Percentiles rank a stretch among this genome's conserved stretches.
phyloP scores from a whole-genome alignment of 2,113 vertebrate genomes.

The Megaceryle torquata region DNA sequence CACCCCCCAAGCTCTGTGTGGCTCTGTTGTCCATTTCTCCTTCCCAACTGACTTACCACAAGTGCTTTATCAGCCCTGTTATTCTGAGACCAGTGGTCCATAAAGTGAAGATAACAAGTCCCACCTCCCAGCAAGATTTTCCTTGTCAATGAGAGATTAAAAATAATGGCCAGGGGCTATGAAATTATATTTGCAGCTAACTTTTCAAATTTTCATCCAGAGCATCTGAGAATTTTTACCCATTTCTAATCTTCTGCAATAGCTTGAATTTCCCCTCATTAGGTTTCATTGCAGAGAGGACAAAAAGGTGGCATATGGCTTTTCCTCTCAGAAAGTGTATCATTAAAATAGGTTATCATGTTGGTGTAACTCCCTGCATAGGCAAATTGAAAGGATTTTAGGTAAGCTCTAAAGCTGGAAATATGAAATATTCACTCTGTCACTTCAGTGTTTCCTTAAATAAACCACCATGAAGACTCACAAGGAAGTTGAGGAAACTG shows the following conservation, averaged over 20 bases:
- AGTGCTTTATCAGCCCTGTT: conserved; percentile 13
- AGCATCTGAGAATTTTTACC: conserved; percentile 40
- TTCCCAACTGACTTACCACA: conserved; percentile 29
- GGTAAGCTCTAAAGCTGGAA: not conserved
- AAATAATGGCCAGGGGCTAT: conserved; percentile 42
- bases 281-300: conserved; percentile 27
- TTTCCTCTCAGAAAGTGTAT: conserved; percentile 28
- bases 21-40: conserved; percentile 41
- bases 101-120: conserved; percentile 70
- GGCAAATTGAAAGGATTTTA: conserved; percentile 2
- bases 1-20: not conserved
- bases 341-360: conserved; percentile 26
- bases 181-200: conserved; percentile 47
- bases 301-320: conserved; percentile 41
- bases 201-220: conserved; percentile 33
- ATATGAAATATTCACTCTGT: not conserved
- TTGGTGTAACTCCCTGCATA: conserved; percentile 9
- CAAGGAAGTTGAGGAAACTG: not conserved
- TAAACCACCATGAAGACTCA: not conserved
- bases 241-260: not conserved
- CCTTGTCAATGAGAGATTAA: conserved; percentile 70
- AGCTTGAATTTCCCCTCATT: conserved; percentile 52
- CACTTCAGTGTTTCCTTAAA: not conserved
- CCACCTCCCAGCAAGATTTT: conserved; percentile 53
- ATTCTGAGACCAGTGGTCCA: conserved; percentile 54